These are phyloP conservation scores for Amphilophus citrinellus DNA, from an alignment of 2,113 vertebrate genomes.

Conservation along the genomic window DNA sequence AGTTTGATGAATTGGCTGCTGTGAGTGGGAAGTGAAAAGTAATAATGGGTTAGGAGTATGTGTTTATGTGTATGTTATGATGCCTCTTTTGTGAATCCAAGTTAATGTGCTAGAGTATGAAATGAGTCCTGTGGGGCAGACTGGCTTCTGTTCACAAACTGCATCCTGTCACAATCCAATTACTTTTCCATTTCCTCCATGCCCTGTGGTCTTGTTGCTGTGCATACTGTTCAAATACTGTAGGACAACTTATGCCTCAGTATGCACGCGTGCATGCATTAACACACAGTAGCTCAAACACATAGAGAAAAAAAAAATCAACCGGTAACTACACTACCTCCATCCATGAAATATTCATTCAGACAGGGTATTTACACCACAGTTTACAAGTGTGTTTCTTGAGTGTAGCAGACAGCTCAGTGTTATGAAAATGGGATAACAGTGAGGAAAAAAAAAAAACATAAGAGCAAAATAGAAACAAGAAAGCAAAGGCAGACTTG, in stretches of 20 bases:
- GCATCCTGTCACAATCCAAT: constrained; percentile 80
- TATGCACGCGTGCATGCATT: constrained; percentile 40
- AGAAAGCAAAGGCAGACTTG: neutral
- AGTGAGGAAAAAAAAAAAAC: neutral
- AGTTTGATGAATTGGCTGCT: neutral
- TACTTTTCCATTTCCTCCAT: constrained; percentile 77
- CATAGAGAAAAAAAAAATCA: constrained; percentile 14
- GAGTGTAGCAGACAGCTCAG: constrained; percentile 30
- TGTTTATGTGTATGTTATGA: constrained; percentile 22
- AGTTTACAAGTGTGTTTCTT: constrained; percentile 55
- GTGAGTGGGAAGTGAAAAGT: constrained; percentile 33
- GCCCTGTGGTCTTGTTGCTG: constrained; percentile 66
- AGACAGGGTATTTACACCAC: constrained; percentile 69
- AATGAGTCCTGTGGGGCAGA: constrained; percentile 67
- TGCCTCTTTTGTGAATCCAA: constrained; percentile 35
- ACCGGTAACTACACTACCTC: constrained; percentile 41
- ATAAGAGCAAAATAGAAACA: neutral
- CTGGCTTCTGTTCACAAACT: constrained; percentile 73
- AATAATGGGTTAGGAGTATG: constrained; percentile 13
- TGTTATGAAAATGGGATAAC: constrained; percentile 29
- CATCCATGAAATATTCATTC: constrained; percentile 65
- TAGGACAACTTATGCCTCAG: constrained; percentile 39
- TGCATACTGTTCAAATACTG: constrained; percentile 61
- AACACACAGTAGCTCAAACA: constrained; percentile 30
- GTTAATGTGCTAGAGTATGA: constrained; percentile 55